Percentiles rank a stretch among this genome's conserved stretches.
phyloP scores from a whole-genome alignment of 1,140 invertebrate species.

The Diabrotica virgifera region DNA sequence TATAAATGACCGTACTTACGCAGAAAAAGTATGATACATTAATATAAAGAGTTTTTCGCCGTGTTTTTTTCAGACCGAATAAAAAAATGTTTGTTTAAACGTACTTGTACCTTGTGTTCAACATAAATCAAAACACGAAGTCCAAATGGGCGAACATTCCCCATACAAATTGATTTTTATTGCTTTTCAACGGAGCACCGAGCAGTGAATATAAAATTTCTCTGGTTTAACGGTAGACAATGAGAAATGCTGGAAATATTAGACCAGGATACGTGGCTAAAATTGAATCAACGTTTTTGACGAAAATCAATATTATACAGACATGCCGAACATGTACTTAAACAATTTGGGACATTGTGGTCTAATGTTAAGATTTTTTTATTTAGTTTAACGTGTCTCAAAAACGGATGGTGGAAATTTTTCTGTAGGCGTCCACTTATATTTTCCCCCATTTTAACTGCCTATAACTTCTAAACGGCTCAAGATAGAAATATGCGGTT shows the following conservation, averaged over 20 bases:
- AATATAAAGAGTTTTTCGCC: neutral
- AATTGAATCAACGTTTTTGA: too few species aligned
- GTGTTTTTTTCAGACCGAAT: neutral
- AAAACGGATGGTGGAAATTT: too few species aligned
- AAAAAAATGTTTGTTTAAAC: neutral
- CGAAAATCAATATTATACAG: too few species aligned
- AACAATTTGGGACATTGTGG: too few species aligned
- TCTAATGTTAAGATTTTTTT: too few species aligned
- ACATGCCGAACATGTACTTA: too few species aligned
- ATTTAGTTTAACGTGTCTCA: too few species aligned
- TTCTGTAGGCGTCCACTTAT: too few species aligned
- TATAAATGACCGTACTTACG: neutral
- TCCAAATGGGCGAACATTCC: neutral
- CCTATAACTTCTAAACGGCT: too few species aligned
- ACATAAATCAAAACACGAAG: neutral
- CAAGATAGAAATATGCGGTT: too few species aligned
- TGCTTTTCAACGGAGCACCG: neutral
- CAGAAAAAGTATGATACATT: slow-evolving; percentile 3
- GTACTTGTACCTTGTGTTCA: neutral
- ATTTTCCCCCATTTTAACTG: too few species aligned
- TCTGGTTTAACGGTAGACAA: neutral
- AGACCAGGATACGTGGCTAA: neutral
- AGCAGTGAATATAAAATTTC: slow-evolving; percentile 2
- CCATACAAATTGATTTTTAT: slow-evolving; percentile 3
- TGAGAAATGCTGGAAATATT: neutral